These are phyloP conservation scores for Oceanodroma tethys DNA, from an alignment of 2,113 vertebrate genomes.

Conservation along the genomic window DNA sequence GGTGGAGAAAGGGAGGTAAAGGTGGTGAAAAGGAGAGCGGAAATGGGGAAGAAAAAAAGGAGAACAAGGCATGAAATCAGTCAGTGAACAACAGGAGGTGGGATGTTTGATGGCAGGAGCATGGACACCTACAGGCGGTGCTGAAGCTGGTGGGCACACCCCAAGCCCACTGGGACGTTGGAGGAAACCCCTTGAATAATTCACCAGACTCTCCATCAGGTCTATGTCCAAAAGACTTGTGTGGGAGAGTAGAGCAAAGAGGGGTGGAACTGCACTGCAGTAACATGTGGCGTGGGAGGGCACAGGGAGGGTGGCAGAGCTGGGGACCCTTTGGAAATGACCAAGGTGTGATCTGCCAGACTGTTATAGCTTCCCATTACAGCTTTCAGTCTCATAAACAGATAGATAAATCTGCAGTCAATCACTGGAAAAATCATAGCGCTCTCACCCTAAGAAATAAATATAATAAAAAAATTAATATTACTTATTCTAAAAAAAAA, in stretches of 20 bases:
- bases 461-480: not conserved
- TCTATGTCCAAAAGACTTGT: not conserved
- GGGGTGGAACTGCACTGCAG: not conserved
- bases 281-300: fast-evolving
- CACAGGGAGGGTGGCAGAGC: not conserved
- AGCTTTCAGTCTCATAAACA: not conserved
- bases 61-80: not conserved
- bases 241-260: not conserved
- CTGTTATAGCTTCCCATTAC: not conserved
- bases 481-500: not conserved
- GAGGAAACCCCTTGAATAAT: not conserved
- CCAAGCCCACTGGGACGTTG: not conserved
- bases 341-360: not conserved
- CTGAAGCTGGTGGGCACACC: not conserved
- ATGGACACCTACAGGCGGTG: not conserved
- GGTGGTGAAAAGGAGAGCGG: not conserved
- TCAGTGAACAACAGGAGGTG: not conserved
- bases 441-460: not conserved
- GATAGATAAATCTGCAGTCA: not conserved
- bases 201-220: not conserved
- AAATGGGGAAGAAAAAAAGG: not conserved
- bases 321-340: not conserved
- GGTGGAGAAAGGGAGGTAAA: not conserved
- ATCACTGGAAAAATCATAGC: not conserved
- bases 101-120: not conserved